Percentiles rank a stretch among this genome's conserved stretches.
Conservation (phyloP, 2,797 vertebrate species). For the Todus mexicanus region DNA sequence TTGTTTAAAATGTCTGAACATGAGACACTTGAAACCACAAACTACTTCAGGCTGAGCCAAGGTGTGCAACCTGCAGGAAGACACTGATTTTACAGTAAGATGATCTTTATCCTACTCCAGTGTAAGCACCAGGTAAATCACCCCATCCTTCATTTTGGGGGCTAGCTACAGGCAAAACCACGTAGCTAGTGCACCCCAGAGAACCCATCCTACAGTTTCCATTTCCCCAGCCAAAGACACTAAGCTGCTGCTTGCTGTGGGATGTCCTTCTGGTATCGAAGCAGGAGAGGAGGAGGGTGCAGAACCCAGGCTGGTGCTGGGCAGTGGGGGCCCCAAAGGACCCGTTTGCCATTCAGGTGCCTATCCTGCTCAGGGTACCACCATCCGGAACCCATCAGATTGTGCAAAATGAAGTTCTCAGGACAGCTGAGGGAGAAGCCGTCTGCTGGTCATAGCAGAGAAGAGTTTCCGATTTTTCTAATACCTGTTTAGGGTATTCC, state of each 20-base stretch:
- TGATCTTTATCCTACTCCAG: not conserved
- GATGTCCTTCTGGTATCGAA: not conserved
- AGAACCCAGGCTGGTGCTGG: not conserved
- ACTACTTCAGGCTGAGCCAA: not conserved
- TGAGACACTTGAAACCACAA: not conserved
- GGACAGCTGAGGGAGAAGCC: not conserved
- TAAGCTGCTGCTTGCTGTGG: not conserved
- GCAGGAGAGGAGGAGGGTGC: not conserved
- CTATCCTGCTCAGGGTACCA: not conserved
- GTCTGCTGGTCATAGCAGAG: not conserved
- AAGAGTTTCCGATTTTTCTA: not conserved
- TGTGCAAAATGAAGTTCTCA: not conserved
- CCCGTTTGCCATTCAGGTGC: not conserved
- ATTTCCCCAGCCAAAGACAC: not conserved
- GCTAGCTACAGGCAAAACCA: not conserved
- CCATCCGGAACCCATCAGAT: fast-evolving
- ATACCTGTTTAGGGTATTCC: not conserved
- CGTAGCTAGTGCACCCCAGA: not conserved
- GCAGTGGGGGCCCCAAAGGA: not conserved
- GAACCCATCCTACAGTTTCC: not conserved
- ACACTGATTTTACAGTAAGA: not conserved
- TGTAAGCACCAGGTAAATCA: not conserved
- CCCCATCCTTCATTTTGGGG: not conserved
- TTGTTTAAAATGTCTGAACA: too few relatives aligned
- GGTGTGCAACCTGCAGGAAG: not conserved